Evolutionary conservation across 1,140 invertebrate species (phyloP).

Genomic region (Heliconius nattereri): DNA sequence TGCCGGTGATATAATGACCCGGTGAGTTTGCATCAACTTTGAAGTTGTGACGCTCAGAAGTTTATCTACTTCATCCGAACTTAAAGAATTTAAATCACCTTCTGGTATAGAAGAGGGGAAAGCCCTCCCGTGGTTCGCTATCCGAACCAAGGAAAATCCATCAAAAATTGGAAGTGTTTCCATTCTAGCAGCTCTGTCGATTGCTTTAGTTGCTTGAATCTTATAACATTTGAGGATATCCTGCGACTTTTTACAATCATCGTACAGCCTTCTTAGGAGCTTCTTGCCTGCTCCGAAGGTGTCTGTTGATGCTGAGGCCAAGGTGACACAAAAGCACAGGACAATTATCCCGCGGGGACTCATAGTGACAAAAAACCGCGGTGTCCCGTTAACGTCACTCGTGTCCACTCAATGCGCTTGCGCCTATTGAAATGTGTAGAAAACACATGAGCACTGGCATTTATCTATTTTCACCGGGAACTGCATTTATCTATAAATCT

Average conservation of each 20-base stretch:
- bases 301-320: slow-evolving; percentile 56
- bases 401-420: slow-evolving; percentile 72
- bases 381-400: slow-evolving; percentile 51
- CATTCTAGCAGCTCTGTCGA: slow-evolving; percentile 84
- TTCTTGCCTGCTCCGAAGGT: slow-evolving; percentile 66
- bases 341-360: slow-evolving; percentile 64
- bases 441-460: slow-evolving; percentile 77
- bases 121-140: slow-evolving; percentile 59
- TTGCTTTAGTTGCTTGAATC: slow-evolving; percentile 83
- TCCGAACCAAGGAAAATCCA: slow-evolving; percentile 81
- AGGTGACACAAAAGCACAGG: slow-evolving; percentile 64
- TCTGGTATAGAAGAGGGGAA: slow-evolving; percentile 73
- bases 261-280: slow-evolving; percentile 82
- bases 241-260: slow-evolving; percentile 83
- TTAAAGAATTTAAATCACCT: slow-evolving; percentile 73
- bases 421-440: slow-evolving; percentile 78
- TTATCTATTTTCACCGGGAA: slow-evolving; percentile 82
- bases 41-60: slow-evolving; percentile 81
- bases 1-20: slow-evolving; percentile 82
- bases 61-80: slow-evolving; percentile 82
- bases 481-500: slow-evolving; percentile 81
- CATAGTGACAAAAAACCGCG: slow-evolving; percentile 62
- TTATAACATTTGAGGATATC: slow-evolving; percentile 86
- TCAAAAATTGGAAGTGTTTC: slow-evolving; percentile 84
- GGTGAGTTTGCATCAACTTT: slow-evolving; percentile 83